These are phyloP conservation scores for Apostichopus californicus DNA, from an alignment of 35 echinoderm and acorn worm species.

Conservation along the genomic window DNA sequence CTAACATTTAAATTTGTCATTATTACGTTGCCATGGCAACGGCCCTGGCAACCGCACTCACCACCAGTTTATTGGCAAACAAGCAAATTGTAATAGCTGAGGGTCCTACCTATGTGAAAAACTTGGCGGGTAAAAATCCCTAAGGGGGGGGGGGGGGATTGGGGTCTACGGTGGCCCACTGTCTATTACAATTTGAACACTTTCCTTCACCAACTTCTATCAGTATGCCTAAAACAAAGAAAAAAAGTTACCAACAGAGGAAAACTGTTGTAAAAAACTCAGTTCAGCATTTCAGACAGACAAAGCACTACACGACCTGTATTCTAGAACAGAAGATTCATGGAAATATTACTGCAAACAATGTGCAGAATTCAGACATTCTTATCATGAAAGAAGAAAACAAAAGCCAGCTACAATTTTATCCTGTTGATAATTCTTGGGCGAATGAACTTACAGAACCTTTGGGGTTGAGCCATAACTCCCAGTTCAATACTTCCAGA, in stretches of 20 bases:
- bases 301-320: neutral
- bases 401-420: neutral
- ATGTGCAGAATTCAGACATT: neutral
- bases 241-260: neutral
- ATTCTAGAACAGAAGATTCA: neutral
- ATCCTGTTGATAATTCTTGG: slow-evolving; percentile 9
- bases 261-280: neutral
- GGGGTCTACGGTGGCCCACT: no score
- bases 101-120: no score
- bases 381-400: neutral
- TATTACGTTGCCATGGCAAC: no score
- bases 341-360: neutral
- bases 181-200: no score
- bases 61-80: no score
- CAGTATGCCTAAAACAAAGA: neutral
- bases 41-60: no score
- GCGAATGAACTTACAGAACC: neutral
- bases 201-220: no score
- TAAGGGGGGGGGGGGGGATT: no score
- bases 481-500: neutral
- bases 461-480: neutral
- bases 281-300: neutral
- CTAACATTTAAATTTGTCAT: no score
- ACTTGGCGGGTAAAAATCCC: no score
- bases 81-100: no score